Base-by-base conservation (phyloP, 2,888 invertebrate genomes). In the Euproctis similis region DNA sequence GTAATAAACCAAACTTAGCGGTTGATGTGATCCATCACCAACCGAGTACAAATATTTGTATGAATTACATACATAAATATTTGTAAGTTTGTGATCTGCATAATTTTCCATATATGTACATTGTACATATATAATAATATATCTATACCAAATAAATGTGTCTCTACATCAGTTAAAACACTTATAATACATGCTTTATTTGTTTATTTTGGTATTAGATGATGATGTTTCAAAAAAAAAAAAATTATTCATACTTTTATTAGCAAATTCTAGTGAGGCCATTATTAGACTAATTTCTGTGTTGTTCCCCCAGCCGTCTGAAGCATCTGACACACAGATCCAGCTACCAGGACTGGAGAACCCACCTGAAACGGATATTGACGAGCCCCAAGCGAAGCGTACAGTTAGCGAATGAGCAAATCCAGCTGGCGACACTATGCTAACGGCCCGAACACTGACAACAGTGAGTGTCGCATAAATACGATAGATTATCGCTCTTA, bases 311-410 rank as follows among this genome's bases (percentile, higher is more conserved):
- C 82, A 92, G 92, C 92, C 92, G 8, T 91, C 91, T 4, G 91
- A 92, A 78, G 92, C 92, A n/a, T 90, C 91, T 2, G 92, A 92
- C 53, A 92, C 92, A 9, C 90, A 91, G 69, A 92, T 92, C 53
- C 89, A 90, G 59, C 81, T 92, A 42, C 92, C 92, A 8, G 91
- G 91, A 12, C 77, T 92, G 37, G 90, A 76, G 37, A 73, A 76
- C 21, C 59, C 77, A 0, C 75, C 70, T 1, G 80, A 76, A 34
- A 75, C 71, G 3, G 82, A 82, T 4, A 42, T 80, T 2, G 82
- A 84, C 35, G 82, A 81, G 51, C 70, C 80, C 0, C 67, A 67
- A 35, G 46, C 63, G 31, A 73, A 76, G 39, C 64, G 59, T 28
- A 37, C 52, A 32, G 57, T 46, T 34, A 50, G 38, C 34, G 52